A percentile compares a stretch with the other conserved stretches of the same genome.
phyloP scores from a whole-genome alignment of 2,888 invertebrate genomes.

The Calliscelio sp. region DNA sequence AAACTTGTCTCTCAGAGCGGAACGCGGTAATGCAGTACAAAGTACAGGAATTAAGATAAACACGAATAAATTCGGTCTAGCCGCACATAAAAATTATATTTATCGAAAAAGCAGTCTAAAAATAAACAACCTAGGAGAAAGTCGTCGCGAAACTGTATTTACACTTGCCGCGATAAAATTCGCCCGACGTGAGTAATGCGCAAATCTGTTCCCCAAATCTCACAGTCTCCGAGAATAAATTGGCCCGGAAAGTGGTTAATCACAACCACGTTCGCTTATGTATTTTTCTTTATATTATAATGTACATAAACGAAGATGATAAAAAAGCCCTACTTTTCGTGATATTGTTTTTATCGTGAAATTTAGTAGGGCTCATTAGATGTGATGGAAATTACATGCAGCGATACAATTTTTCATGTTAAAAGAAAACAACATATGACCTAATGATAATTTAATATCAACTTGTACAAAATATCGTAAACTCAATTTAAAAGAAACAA shows the following conservation, averaged over 20 bases:
- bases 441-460: too few species aligned
- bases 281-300: neutral
- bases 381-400: too few species aligned
- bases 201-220: slow-evolving; percentile 37
- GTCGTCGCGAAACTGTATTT: slow-evolving; percentile 22
- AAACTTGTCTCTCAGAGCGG: slow-evolving; percentile 27
- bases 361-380: too few species aligned
- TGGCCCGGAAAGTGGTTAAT: slow-evolving; percentile 21
- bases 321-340: too few species aligned
- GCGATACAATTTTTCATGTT: too few species aligned
- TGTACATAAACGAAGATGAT: neutral
- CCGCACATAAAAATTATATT: slow-evolving; percentile 29
- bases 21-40: slow-evolving; percentile 42
- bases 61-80: slow-evolving; percentile 8
- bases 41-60: slow-evolving; percentile 50
- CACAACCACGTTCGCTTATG: neutral
- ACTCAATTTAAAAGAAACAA: too few species aligned
- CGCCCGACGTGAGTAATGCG: slow-evolving; percentile 31
- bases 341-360: too few species aligned
- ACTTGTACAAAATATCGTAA: too few species aligned
- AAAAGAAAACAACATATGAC: too few species aligned
- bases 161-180: slow-evolving; percentile 39
- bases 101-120: slow-evolving; percentile 27
- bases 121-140: slow-evolving; percentile 20
- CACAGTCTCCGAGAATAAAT: slow-evolving; percentile 31